Conservation (phyloP, 2,113 vertebrate genomes). For the Lasiurus borealis region DNA sequence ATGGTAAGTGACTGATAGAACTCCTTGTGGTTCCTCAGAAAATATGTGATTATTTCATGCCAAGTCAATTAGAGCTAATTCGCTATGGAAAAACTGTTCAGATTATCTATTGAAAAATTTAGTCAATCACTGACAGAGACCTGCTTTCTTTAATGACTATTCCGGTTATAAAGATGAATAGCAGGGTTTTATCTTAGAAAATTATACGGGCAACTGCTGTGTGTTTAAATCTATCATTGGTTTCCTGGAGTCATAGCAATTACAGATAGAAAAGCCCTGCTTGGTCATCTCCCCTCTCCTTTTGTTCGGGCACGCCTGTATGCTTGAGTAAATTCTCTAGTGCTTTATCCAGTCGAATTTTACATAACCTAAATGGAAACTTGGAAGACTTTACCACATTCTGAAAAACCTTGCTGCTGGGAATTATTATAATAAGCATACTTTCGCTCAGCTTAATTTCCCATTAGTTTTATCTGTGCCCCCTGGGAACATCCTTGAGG, state of each 20-base stretch:
- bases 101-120: conserved; percentile 46
- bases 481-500: not conserved
- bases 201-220: conserved; percentile 38
- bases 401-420: conserved; percentile 64
- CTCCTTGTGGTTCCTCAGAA: not conserved
- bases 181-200: conserved; percentile 56
- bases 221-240: conserved; percentile 29
- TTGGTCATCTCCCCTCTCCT: not conserved
- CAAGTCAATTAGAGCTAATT: conserved; percentile 15
- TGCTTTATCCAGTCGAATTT: conserved; percentile 62
- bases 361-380: conserved; percentile 64
- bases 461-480: conserved; percentile 29
- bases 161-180: conserved; percentile 62
- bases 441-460: conserved; percentile 59
- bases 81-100: not conserved
- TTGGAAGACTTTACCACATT: conserved; percentile 53
- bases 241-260: conserved; percentile 55
- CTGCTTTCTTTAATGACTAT: conserved; percentile 36
- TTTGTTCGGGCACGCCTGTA: conserved; percentile 16
- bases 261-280: not conserved
- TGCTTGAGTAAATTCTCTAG: conserved; percentile 55
- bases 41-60: not conserved
- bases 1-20: not conserved
- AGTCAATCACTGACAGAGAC: not conserved
- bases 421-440: conserved; percentile 68